These are phyloP conservation scores for Pseudotriccus pelzelni DNA, from an alignment of 2,797 vertebrate species.

Conservation along the genomic window DNA sequence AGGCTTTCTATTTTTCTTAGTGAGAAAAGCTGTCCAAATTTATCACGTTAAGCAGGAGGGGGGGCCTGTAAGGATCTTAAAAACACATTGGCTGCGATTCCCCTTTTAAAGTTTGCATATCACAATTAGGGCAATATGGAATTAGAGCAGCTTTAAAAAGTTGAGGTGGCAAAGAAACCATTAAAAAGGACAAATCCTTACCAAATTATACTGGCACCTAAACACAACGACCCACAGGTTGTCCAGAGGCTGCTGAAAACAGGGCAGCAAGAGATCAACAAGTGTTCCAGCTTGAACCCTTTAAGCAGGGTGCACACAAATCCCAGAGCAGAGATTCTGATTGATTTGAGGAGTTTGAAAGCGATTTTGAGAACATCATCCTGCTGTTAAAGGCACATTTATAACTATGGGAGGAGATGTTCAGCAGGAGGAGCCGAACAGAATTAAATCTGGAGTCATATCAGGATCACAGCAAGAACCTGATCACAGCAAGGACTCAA, in stretches of 20 bases:
- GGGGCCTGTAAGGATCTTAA: conserved; percentile 34
- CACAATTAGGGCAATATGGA: conserved; percentile 53
- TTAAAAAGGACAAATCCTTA: conserved; percentile 49
- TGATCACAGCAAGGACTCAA: neutral
- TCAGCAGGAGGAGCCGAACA: no score
- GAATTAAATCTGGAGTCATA: no score
- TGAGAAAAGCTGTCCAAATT: conserved; percentile 57
- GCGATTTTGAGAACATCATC: neutral
- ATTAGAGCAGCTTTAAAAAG: conserved; percentile 51
- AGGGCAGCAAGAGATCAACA: conserved; percentile 37
- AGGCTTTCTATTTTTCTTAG: conserved; percentile 41
- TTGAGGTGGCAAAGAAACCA: conserved; percentile 37
- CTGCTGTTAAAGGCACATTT: neutral
- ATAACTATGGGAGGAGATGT: rapidly evolving
- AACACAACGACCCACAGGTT: neutral
- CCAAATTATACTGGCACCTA: neutral
- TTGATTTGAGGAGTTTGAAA: neutral
- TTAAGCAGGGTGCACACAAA: conserved; percentile 12
- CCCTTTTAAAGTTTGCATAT: conserved; percentile 35
- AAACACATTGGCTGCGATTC: conserved; percentile 1
- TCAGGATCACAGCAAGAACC: neutral
- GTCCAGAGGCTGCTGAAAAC: conserved; percentile 27
- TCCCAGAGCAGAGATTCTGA: neutral
- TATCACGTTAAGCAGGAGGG: conserved; percentile 22
- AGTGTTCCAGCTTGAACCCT: neutral